Base-by-base conservation (phyloP, 1,140 invertebrate species). In the Saccostrea glomerata region DNA sequence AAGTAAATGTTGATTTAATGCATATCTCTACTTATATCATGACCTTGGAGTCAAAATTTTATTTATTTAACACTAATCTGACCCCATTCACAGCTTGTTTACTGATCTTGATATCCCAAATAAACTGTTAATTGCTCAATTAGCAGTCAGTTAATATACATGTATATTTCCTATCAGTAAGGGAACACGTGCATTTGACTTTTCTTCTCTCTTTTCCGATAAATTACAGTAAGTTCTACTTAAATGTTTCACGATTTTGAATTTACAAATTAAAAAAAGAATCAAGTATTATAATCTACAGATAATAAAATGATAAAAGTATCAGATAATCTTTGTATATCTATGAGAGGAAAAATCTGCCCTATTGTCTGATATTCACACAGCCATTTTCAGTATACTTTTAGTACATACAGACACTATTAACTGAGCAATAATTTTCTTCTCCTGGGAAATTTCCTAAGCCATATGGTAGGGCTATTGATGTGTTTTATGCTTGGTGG, bases 401-500 rank as follows among this genome's bases (percentile, higher is more conserved):
- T 63, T 77, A 77, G 70, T 77, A 77, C 30, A 36, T 77, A 36
- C 13, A 77, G 30, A 77, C 13, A 77, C 70, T 77, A 36, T 36
- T 36, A 30, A 77, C 23, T 36, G 25, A 25, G 7, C 70, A 36
- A 77, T 77, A 36, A 30, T 77, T 77, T 77, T 15, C 70, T 4
- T 36, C 30, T 77, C 30, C 23, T 77, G 23, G 70, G 70, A 77
- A 30, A 36, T 77, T 77, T 77, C 70, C 30, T 30, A 77, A 30
- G 70, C 70, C 70, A 77, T 77, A 36, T 77, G 70, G 25, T 77
- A 12, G 15, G 30, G 70, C 25, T 12, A 36, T 77, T 77, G 70
- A 77, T 77, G 70, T 77, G 30, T 36, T 77, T 77, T 77, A 77
- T 77, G 70, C 25, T 40, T 77, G 70, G 70, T 77, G 30, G 23